Conservation (phyloP, 1,140 invertebrate species). For the Brachionus asplanchnoidis region DNA sequence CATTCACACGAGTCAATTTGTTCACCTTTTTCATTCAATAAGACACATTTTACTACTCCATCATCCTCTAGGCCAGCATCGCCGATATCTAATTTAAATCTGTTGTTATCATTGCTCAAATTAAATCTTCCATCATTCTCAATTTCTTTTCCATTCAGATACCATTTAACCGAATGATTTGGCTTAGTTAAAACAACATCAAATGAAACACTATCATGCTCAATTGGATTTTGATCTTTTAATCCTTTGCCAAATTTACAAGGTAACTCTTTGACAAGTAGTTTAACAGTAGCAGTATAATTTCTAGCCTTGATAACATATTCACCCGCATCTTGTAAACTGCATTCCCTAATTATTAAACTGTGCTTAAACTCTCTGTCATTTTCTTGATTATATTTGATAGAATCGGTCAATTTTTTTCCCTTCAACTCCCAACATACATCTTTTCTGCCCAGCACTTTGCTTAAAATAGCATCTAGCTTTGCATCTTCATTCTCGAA, state of each 20-base stretch:
- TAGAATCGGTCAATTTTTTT: neutral
- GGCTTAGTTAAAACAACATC: constrained; percentile 28
- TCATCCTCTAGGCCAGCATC: neutral
- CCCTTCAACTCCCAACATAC: neutral
- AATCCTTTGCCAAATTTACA: constrained; percentile 13
- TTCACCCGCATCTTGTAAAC: constrained; percentile 42
- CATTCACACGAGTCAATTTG: neutral
- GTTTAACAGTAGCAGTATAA: constrained; percentile 2
- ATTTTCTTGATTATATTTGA: constrained; percentile 32
- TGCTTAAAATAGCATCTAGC: constrained; percentile 17
- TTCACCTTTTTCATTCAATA: constrained; percentile 5
- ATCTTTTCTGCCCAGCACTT: neutral
- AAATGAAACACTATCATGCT: constrained; percentile 4
- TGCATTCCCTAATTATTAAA: constrained; percentile 20
- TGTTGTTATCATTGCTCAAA: neutral
- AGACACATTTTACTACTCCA: constrained; percentile 33
- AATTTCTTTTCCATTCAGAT: constrained; percentile 18
- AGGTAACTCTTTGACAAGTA: constrained; percentile 42
- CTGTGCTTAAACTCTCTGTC: neutral
- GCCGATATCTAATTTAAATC: neutral
- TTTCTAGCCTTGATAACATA: constrained; percentile 41
- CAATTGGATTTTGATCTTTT: constrained; percentile 29
- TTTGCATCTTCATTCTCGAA: constrained; percentile 29
- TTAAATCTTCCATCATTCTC: neutral
- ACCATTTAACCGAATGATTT: constrained; percentile 40